These are phyloP conservation scores for Pachycephus smyrnensis DNA, from an alignment of 2,888 invertebrate species.

Conservation along the genomic window DNA sequence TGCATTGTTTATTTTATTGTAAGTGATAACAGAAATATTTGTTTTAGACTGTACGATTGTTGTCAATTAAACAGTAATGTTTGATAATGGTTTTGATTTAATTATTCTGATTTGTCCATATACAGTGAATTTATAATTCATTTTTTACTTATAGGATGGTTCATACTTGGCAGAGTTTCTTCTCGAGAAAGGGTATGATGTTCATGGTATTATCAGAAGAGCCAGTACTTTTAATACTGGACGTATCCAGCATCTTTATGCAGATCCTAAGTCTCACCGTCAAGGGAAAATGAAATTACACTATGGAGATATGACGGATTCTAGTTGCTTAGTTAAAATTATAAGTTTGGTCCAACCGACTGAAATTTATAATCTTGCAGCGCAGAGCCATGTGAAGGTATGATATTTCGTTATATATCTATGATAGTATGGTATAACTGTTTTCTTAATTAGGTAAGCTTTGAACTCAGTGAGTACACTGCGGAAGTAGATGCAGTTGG, in stretches of 20 bases:
- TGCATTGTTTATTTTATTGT: slow-evolving; percentile 15
- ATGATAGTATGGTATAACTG: background rate
- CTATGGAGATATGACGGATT: slow-evolving; percentile 99
- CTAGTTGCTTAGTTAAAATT: slow-evolving; percentile 91
- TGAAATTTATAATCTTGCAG: slow-evolving; percentile 98
- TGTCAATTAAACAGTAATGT: background rate
- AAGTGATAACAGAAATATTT: slow-evolving; percentile 8
- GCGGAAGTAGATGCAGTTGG: slow-evolving; percentile 98
- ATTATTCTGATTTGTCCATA: slow-evolving; percentile 15
- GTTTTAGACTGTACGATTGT: background rate
- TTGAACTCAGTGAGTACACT: slow-evolving; percentile 98
- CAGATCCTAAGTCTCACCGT: slow-evolving; percentile 89
- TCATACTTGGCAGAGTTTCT: slow-evolving; percentile 97
- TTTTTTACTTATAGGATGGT: slow-evolving; percentile 81
- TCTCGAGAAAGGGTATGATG: slow-evolving; percentile 90
- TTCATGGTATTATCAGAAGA: slow-evolving; percentile 95
- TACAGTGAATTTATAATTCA: slow-evolving; percentile 2
- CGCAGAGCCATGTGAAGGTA: slow-evolving; percentile 99
- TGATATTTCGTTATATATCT: slow-evolving; percentile 6
- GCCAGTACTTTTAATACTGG: slow-evolving; percentile 97
- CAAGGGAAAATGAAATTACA: slow-evolving; percentile 92
- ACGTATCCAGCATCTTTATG: slow-evolving; percentile 95
- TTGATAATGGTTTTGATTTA: slow-evolving; percentile 7
- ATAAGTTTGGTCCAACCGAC: slow-evolving; percentile 83
- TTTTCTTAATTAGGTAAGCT: slow-evolving; percentile 77